A percentile compares a stretch with the other conserved stretches of the same genome.
phyloP scores from a whole-genome alignment of 2,113 vertebrate genomes.

The Amphiprion percula region DNA sequence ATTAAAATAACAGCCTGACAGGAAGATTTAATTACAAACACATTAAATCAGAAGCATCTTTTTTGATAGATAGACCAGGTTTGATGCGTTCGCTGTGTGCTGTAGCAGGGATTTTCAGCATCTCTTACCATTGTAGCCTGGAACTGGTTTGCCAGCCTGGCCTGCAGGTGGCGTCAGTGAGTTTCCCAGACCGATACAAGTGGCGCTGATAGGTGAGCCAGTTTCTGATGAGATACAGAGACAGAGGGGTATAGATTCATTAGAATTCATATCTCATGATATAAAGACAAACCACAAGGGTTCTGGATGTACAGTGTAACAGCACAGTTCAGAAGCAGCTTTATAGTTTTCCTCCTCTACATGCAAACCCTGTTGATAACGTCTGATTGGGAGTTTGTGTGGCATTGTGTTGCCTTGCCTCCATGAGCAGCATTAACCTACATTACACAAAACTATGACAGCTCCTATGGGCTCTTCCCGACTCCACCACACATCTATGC shows the following conservation, averaged over 20 bases:
- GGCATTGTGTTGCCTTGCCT: neutral
- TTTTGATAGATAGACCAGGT: neutral
- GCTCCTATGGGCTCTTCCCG: slow-evolving; percentile 57
- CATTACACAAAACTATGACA: slow-evolving; percentile 63
- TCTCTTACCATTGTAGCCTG: slow-evolving; percentile 93
- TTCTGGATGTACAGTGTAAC: neutral
- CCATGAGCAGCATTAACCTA: slow-evolving; percentile 59
- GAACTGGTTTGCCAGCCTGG: slow-evolving; percentile 94
- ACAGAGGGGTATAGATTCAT: neutral
- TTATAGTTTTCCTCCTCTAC: neutral
- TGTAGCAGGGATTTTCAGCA: too few relatives aligned
- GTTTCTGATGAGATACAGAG: slow-evolving; percentile 85
- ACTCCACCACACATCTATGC: slow-evolving; percentile 28
- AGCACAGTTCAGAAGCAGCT: neutral
- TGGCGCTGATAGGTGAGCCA: slow-evolving; percentile 94
- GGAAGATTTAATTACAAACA: too few relatives aligned
- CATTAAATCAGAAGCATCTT: too few relatives aligned
- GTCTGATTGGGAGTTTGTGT: neutral
- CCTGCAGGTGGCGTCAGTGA: slow-evolving; percentile 91
- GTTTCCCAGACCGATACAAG: slow-evolving; percentile 92
- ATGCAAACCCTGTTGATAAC: neutral
- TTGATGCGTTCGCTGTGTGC: neutral
- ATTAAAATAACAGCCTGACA: too few relatives aligned
- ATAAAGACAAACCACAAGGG: neutral
- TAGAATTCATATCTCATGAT: neutral